A percentile compares a stretch with the other conserved stretches of the same genome.
phyloP scores from a whole-genome alignment of 2,797 vertebrate genomes.

The Cyclura pinguis region DNA sequence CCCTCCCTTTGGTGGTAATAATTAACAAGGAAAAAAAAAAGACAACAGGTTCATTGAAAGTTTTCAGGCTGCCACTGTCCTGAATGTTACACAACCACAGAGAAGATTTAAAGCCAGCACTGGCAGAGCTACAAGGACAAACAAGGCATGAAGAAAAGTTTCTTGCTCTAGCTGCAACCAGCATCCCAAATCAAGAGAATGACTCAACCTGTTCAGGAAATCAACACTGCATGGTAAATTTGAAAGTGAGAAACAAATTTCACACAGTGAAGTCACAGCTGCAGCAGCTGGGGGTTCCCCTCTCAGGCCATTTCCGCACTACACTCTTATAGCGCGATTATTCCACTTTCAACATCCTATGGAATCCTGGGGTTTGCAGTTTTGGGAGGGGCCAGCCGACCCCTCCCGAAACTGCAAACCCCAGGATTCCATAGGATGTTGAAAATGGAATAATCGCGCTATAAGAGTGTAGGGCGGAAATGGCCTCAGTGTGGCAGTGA shows the following conservation, averaged over 20 bases:
- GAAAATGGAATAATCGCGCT: too few species aligned
- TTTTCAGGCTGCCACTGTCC: conserved; percentile 17
- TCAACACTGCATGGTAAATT: conserved; percentile 42
- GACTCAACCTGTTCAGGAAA: conserved; percentile 47
- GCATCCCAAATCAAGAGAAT: conserved; percentile 33
- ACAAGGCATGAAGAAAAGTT: conserved; percentile 14
- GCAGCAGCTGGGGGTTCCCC: not conserved
- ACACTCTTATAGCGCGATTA: too few species aligned
- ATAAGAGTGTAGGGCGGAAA: too few species aligned
- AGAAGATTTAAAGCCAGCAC: not conserved
- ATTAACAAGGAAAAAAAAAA: conserved; percentile 3
- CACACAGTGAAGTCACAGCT: not conserved
- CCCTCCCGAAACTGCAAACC: too few species aligned
- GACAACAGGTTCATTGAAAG: conserved; percentile 27
- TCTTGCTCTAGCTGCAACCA: conserved; percentile 25
- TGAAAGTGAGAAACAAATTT: conserved; percentile 1
- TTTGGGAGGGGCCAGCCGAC: too few species aligned
- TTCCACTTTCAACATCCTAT: too few species aligned
- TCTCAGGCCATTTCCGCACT: too few species aligned
- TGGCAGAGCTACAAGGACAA: conserved; percentile 26
- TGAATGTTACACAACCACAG: conserved; percentile 26
- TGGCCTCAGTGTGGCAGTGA: too few species aligned
- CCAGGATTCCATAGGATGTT: too few species aligned
- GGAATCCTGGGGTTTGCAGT: too few species aligned
- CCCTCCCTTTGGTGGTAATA: not conserved